Percentiles rank a stretch among this genome's conserved stretches.
phyloP scores from a whole-genome alignment of 1,140 invertebrate genomes.

The Chymomyza costata region DNA sequence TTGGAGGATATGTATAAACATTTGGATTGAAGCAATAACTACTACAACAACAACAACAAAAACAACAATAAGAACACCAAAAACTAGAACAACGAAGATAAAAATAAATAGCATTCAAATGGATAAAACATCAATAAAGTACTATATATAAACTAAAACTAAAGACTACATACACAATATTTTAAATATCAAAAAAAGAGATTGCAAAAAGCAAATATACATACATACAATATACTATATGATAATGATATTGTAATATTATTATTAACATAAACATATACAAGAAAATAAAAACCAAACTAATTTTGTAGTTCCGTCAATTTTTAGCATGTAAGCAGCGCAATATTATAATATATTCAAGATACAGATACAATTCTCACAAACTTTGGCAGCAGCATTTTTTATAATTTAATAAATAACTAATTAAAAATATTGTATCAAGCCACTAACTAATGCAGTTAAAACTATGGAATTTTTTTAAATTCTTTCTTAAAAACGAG shows the following conservation, averaged over 20 bases:
- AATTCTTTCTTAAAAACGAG: slow-evolving; percentile 16
- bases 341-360: slow-evolving; percentile 34
- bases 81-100: slow-evolving; percentile 36
- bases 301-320: slow-evolving; percentile 62
- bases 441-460: slow-evolving; percentile 44
- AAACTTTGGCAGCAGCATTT: slow-evolving; percentile 58
- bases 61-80: background rate
- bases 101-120: slow-evolving; percentile 50
- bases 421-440: slow-evolving; percentile 15
- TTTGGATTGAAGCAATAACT: slow-evolving; percentile 64
- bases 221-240: slow-evolving; percentile 7
- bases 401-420: slow-evolving; percentile 50
- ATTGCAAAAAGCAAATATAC: background rate
- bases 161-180: slow-evolving; percentile 53
- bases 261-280: background rate
- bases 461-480: slow-evolving; percentile 35
- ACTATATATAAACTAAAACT: slow-evolving; percentile 38
- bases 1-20: slow-evolving; percentile 92
- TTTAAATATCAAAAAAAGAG: slow-evolving; percentile 29
- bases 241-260: slow-evolving; percentile 31
- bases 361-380: slow-evolving; percentile 14
- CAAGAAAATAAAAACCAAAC: slow-evolving; percentile 15
- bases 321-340: slow-evolving; percentile 61
- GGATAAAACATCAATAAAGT: slow-evolving; percentile 15
- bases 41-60: background rate